Conservation (phyloP, 2,113 vertebrate genomes). For the Piliocolobus tephrosceles region DNA sequence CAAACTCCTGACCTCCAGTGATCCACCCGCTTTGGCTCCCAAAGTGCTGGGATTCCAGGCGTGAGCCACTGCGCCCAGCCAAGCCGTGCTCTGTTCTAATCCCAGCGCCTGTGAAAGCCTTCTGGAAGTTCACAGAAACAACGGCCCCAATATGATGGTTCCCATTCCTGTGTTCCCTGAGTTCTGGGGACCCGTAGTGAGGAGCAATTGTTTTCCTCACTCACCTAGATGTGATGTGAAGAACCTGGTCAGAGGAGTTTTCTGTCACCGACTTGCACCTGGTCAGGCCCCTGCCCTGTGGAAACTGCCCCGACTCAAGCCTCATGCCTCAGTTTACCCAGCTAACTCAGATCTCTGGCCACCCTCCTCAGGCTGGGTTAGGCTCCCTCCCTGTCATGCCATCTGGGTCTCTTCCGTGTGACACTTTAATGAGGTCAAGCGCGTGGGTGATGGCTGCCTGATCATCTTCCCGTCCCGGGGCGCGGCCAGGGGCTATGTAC, state of each 20-base stretch:
- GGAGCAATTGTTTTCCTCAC: not conserved
- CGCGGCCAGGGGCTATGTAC: not conserved
- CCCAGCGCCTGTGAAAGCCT: accelerated
- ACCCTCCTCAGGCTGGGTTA: not conserved
- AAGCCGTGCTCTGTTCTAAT: not conserved
- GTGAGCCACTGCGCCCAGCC: no score
- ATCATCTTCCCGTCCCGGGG: not conserved
- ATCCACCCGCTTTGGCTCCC: no score
- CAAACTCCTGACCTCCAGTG: no score
- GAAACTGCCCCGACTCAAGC: accelerated
- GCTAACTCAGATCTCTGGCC: not conserved
- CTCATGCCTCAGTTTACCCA: not conserved
- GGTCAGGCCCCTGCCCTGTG: no score
- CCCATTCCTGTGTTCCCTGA: not conserved
- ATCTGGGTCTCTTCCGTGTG: not conserved
- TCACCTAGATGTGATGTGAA: not conserved
- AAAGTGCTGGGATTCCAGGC: no score
- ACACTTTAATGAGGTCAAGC: not conserved
- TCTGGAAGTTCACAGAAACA: not conserved
- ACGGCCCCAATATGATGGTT: accelerated
- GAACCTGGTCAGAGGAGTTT: no score
- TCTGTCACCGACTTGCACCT: not conserved
- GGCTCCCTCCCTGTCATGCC: not conserved
- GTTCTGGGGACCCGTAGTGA: not conserved
- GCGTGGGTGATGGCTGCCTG: not conserved